Percentiles rank a stretch among this genome's conserved stretches.
Conservation (phyloP, 92 coral and sea anemone species). For the Zoanthus sociatus region DNA sequence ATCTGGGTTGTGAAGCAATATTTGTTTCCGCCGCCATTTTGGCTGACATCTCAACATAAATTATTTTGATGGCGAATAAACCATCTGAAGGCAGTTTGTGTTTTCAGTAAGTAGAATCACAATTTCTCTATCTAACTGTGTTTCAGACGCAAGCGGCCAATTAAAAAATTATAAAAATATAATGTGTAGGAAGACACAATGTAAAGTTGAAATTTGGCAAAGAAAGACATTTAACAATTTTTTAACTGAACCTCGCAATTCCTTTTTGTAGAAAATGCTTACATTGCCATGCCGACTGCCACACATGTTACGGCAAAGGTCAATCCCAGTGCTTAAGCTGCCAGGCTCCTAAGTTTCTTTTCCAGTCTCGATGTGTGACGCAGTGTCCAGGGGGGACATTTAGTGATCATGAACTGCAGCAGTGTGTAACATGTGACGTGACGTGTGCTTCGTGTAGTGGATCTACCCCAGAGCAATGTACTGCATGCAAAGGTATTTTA, state of each 20-base stretch:
- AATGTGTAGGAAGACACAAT: too few relatives aligned
- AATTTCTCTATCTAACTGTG: too few relatives aligned
- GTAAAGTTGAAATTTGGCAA: too few relatives aligned
- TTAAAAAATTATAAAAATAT: too few relatives aligned
- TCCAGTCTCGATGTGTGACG: slow-evolving; percentile 69
- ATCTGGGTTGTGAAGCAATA: too few relatives aligned
- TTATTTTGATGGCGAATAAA: too few relatives aligned
- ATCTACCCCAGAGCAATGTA: slow-evolving; percentile 62
- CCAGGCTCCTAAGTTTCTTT: slow-evolving; percentile 60
- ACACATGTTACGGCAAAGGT: slow-evolving; percentile 80
- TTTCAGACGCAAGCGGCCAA: too few relatives aligned
- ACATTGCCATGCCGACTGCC: slow-evolving; percentile 74
- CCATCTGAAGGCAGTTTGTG: too few relatives aligned
- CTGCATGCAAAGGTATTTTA: slow-evolving; percentile 79
- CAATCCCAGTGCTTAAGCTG: slow-evolving; percentile 82
- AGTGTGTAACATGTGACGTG: slow-evolving; percentile 74
- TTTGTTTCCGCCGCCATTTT: too few relatives aligned
- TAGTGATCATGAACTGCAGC: slow-evolving; percentile 58
- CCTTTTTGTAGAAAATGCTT: slow-evolving; percentile 65
- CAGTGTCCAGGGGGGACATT: slow-evolving; percentile 83
- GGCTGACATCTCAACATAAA: too few relatives aligned
- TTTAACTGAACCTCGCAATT: background rate
- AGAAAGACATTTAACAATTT: background rate
- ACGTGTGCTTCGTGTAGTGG: slow-evolving; percentile 81
- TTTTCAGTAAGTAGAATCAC: too few relatives aligned